Evolutionary conservation across 2,888 invertebrate genomes (phyloP), one percentile per base, ranked within the genome.

Genomic region (Syritta pipiens): DNA sequence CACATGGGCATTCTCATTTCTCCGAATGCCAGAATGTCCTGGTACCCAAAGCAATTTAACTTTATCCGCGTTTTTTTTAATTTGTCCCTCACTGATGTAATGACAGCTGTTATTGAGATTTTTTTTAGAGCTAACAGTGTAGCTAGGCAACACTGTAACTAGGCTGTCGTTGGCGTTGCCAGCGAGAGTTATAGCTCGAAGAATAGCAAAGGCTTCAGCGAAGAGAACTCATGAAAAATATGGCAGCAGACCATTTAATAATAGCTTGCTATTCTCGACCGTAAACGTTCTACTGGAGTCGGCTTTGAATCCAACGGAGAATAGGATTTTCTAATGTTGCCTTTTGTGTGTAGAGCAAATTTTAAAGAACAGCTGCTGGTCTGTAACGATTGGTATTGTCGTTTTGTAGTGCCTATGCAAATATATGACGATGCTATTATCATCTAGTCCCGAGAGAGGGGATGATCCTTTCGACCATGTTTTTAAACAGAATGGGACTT

Each of bases 161-260:
- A 44, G 22, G 24, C 20, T 67, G 12, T 59, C 65, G 19, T 42
- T 72, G 24, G 9, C 7, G 7, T n/a, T 51, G 3, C 19, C 30
- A 5, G 30, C 19, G 7, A 14, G 19, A n/a, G 28, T 28, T 14
- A 22, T 22, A 7, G 71, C 71, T 35, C 6, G 22, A 1, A 40
- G 19, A 3, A 75, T 28, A 2, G 60, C 60, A 22, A 28, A 19
- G 4, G 46, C 51, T 51, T 76, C 51, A 4, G 63, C 37, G 4
- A 63, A 30, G 20, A 63, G 57, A 24, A 59, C 20, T 4, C 59
- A 71, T 28, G 69, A 44, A 24, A 44, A 59, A 6, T 35, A 1
- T 42, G 53, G 46, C 3, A 65, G 22, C 1, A 42, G 28, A n/a
- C n/a, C n/a, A n/a, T n/a, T n/a, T n/a, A n/a, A n/a, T n/a, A n/a